Base-by-base conservation (phyloP, 2,888 invertebrate species). In the Phania funesta region DNA sequence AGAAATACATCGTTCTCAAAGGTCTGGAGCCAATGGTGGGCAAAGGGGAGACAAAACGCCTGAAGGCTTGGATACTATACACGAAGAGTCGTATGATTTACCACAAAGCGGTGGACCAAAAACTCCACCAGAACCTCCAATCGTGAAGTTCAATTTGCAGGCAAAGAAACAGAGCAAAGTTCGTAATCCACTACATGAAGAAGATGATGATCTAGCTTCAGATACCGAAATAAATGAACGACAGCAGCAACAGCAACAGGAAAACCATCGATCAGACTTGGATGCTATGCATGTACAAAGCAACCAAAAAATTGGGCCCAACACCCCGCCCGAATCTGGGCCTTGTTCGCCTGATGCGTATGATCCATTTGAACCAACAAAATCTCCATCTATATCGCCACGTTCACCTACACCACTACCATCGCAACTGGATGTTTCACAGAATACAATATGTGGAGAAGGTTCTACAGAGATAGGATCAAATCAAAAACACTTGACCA, bases 361-460 rank as follows among this genome's bases (percentile, higher is more conserved):
- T 90, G 97, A 97, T 93, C 97, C 97, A 1, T 97, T 96, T 90
- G 97, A 97, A 91, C 97, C 97, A 0, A 97, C 97, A 8, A 96
- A 96, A 89, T 96, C 96, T 0, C 91, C 91, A 2, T 91, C 91
- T 1, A 83, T 89, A 18, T 90, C 91, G 3, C 90, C 91, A 1
- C 87, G 90, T 1, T 90, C 91, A 2, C 90, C 90, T 48, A 89
- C 90, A 29, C 89, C 88, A 9, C 84, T 87, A 2, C 87, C 87
- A 44, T 84, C 65, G 5, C 84, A 65, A 18, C 52, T 86, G 20
- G 89, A 89, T 8, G 83, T 84, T 44, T 83, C 85, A 1, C 85
- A 85, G 62, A 83, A 82, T 4, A 62, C 84, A 50, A 79, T 85
- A 20, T 75, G 74, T 46, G 68, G 52, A 38, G 83, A 83, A 60